A percentile compares a stretch with the other conserved stretches of the same genome.
Evolutionary conservation across 2,888 invertebrate species (phyloP).

Genomic region (Lucinisca nassula): DNA sequence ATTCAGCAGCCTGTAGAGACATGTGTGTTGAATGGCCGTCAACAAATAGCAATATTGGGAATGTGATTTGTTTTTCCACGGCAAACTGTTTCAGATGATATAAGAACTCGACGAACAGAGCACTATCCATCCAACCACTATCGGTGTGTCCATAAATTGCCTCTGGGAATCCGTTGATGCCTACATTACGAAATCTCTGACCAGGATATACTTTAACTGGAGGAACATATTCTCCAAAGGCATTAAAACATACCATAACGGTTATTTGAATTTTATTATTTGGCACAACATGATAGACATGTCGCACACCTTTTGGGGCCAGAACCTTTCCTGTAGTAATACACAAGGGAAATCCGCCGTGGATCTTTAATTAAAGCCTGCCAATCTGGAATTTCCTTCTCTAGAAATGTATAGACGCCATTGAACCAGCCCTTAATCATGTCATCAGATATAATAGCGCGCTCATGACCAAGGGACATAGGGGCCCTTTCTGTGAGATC

Average conservation of each 20-base stretch:
- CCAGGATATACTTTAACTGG: constrained; percentile 57
- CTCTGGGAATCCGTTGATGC: constrained; percentile 27
- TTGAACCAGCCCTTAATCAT: constrained; percentile 50
- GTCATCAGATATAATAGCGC: constrained; percentile 22
- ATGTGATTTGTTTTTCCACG: not conserved
- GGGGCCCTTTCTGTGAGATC: constrained; percentile 1
- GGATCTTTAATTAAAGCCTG: constrained; percentile 8
- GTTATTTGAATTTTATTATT: constrained; percentile 61
- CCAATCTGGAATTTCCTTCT: constrained; percentile 38
- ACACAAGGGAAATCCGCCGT: constrained; percentile 23
- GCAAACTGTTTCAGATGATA: constrained; percentile 14
- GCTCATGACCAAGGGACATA: constrained; percentile 36
- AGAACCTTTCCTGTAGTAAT: constrained; percentile 22
- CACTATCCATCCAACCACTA: constrained; percentile 61
- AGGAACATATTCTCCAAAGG: constrained; percentile 45
- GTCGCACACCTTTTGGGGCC: constrained; percentile 19
- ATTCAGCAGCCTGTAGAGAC: constrained; percentile 13
- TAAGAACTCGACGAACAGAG: constrained; percentile 47
- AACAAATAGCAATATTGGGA: constrained; percentile 49
- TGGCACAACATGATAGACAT: constrained; percentile 32
- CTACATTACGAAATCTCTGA: constrained; percentile 37
- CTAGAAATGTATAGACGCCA: not conserved
- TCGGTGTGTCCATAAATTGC: constrained; percentile 32
- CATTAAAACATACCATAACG: constrained; percentile 54
- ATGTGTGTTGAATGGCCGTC: constrained; percentile 54